A percentile compares a stretch with the other conserved stretches of the same genome.
phyloP scores from a whole-genome alignment of 2,888 invertebrate species.

The Linyphia triangularis region DNA sequence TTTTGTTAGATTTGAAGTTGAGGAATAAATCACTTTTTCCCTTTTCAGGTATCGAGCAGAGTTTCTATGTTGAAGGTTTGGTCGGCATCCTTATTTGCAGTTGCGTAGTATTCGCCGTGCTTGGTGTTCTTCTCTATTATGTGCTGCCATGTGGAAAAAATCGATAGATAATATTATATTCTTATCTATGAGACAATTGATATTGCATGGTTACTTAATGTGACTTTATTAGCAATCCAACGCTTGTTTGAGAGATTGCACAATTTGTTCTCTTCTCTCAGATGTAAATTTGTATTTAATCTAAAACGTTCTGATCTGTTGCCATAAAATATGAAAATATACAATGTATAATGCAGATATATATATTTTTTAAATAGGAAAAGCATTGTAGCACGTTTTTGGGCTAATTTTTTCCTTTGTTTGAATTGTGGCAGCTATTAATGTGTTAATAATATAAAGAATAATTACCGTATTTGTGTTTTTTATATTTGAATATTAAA shows the following conservation, averaged over 20 bases:
- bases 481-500: no score
- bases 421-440: no score
- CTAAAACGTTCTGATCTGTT: neutral
- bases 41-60: slow-evolving; percentile 43
- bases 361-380: no score
- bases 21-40: neutral
- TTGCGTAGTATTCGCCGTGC: slow-evolving; percentile 47
- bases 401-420: no score
- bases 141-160: slow-evolving; percentile 51
- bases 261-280: neutral
- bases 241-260: neutral
- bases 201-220: neutral
- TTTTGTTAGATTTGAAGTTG: no score
- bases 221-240: neutral
- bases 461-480: no score
- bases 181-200: no score
- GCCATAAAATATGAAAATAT: no score
- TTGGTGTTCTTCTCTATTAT: slow-evolving; percentile 49
- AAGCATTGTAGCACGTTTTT: no score
- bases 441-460: no score
- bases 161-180: neutral
- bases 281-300: neutral
- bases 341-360: no score
- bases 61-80: slow-evolving; percentile 60
- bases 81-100: slow-evolving; percentile 62